Evolutionary conservation across 2,888 invertebrate genomes (phyloP).

Genomic region (Cephus nigrinus): DNA sequence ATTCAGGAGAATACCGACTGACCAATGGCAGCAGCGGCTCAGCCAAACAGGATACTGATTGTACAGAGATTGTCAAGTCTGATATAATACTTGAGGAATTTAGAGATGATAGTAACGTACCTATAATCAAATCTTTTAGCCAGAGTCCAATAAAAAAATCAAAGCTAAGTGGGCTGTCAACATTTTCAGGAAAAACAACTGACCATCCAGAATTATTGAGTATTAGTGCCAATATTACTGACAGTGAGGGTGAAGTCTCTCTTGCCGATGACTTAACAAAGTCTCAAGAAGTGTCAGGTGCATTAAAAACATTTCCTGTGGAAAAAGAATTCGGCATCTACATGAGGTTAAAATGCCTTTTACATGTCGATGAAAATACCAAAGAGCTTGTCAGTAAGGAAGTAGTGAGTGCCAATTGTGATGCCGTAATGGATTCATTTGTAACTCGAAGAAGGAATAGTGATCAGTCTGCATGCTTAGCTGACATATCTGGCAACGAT

Average conservation of each 20-base stretch:
- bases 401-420: conserved; percentile 47
- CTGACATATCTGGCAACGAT: conserved; percentile 58
- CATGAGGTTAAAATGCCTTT: conserved; percentile 50
- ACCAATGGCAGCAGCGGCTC: conserved; percentile 44
- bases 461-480: conserved; percentile 49
- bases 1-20: conserved; percentile 25
- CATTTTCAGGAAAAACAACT: conserved; percentile 4
- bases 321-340: conserved; percentile 52
- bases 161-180: conserved; percentile 22
- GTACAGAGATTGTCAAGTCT: conserved; percentile 34
- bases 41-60: conserved; percentile 36
- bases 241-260: conserved; percentile 51
- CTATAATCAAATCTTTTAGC: conserved; percentile 4
- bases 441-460: conserved; percentile 33
- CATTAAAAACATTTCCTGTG: conserved; percentile 36
- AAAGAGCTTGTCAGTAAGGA: conserved; percentile 53
- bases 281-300: conserved; percentile 29
- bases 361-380: conserved; percentile 52
- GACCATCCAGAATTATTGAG: conserved; percentile 42
- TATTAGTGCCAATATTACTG: conserved; percentile 53
- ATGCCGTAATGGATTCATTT: conserved; percentile 31
- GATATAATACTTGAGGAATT: conserved; percentile 35
- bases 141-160: conserved; percentile 19
- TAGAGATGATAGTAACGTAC: conserved; percentile 7
- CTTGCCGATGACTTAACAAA: conserved; percentile 39